Evolutionary conservation across 2,113 vertebrate genomes (phyloP).

Genomic region (Aviceda subcristata): DNA sequence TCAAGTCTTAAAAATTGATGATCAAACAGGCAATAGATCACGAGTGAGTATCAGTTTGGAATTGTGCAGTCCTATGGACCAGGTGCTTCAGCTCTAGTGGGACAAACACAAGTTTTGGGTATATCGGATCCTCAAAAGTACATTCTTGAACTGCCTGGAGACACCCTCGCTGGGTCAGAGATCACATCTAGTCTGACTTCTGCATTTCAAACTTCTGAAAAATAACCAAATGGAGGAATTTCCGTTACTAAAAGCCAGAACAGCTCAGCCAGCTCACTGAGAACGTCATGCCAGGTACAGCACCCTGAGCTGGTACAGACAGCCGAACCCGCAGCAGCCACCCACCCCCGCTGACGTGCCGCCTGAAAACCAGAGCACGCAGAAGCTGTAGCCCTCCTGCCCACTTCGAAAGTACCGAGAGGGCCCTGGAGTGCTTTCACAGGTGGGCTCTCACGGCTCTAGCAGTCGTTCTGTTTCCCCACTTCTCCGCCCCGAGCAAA

Average conservation of each 20-base stretch:
- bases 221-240: not conserved
- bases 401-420: not conserved
- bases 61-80: not conserved
- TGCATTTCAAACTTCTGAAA: not conserved
- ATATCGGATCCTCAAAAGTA: not conserved
- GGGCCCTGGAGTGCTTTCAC: not conserved
- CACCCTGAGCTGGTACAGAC: not conserved
- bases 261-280: not conserved
- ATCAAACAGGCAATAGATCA: not conserved
- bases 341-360: not conserved
- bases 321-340: not conserved
- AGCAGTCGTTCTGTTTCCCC: not conserved
- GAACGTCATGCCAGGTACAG: not conserved
- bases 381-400: not conserved
- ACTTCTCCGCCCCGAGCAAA: not conserved
- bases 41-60: not conserved
- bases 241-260: not conserved
- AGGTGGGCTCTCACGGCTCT: rapidly evolving
- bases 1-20: not conserved
- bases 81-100: not conserved
- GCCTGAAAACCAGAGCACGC: not conserved
- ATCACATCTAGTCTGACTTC: not conserved
- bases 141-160: not conserved
- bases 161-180: not conserved
- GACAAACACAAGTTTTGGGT: not conserved